Conservation (phyloP, 1,140 invertebrate genomes). For the Maconellicoccus hirsutus region DNA sequence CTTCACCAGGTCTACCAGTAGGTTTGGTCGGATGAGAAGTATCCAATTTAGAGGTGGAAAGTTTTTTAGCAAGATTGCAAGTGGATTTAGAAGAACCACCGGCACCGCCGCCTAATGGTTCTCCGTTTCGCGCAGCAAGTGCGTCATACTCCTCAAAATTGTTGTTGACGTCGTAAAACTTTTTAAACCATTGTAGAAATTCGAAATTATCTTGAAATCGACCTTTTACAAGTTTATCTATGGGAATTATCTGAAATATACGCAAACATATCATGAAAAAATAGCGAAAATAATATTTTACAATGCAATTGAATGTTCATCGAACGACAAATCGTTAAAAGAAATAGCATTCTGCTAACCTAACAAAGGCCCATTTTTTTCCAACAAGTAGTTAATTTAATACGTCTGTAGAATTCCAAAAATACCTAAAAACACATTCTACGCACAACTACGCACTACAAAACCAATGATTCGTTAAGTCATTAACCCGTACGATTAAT, state of each 20-base stretch:
- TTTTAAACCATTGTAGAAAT: constrained; percentile 99
- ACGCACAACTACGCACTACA: not conserved
- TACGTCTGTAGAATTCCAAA: not conserved
- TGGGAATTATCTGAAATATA: constrained; percentile 62
- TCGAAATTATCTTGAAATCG: constrained; percentile 98
- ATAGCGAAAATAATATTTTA: constrained; percentile 28
- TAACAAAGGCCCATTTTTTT: no score
- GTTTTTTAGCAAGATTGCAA: not conserved
- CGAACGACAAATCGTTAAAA: no score
- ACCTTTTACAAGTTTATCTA: constrained; percentile 84
- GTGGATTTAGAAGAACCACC: constrained; percentile 23
- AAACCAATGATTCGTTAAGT: not conserved
- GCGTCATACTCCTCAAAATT: constrained; percentile 85
- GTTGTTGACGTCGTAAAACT: constrained; percentile 98
- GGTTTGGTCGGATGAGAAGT: not conserved
- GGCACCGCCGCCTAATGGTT: constrained; percentile 55
- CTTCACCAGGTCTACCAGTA: constrained; percentile 32
- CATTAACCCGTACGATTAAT: no score
- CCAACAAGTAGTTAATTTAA: no score
- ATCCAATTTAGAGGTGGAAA: constrained; percentile 6
- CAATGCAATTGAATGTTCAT: no score
- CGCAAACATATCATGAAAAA: constrained; percentile 39
- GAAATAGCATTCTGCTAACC: not conserved
- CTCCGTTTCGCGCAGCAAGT: constrained; percentile 66
- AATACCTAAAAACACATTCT: not conserved